Percentiles rank a stretch among this genome's conserved stretches.
Evolutionary conservation across 2,113 vertebrate genomes (phyloP).

Genomic region (Bettongia penicillata): DNA sequence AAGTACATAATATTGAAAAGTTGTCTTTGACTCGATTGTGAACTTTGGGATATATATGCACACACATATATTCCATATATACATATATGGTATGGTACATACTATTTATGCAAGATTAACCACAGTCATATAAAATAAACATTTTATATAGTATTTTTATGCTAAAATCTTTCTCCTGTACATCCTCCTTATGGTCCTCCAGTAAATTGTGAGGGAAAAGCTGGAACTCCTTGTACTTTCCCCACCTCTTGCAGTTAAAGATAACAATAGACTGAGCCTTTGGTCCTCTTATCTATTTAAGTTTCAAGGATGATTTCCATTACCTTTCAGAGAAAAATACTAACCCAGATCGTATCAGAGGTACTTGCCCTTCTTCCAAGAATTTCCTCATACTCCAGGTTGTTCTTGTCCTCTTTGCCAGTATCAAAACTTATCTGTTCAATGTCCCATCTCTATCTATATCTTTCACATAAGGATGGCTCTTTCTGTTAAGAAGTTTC

Average conservation of each 20-base stretch:
- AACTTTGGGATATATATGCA: neutral
- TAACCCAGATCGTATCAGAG: neutral
- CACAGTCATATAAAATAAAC: neutral
- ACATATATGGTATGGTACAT: neutral
- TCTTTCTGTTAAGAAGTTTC: neutral
- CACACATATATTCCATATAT: neutral
- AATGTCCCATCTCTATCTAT: neutral
- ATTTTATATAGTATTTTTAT: neutral
- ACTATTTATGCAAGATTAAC: neutral
- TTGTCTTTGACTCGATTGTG: constrained; percentile 7
- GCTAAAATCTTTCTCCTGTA: neutral
- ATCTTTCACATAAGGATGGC: too few relatives aligned
- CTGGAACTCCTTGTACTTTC: neutral
- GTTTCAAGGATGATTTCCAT: neutral
- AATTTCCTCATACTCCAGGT: neutral
- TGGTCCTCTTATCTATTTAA: neutral
- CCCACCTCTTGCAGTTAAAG: neutral
- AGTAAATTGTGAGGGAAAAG: neutral
- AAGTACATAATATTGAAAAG: neutral
- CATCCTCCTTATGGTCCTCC: neutral
- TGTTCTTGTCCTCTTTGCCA: neutral
- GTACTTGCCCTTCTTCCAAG: neutral
- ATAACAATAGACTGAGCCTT: neutral
- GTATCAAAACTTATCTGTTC: neutral
- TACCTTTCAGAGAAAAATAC: neutral